phyloP scores from a whole-genome alignment of 2,797 vertebrate species.

The Cetoscarus ocellatus region DNA sequence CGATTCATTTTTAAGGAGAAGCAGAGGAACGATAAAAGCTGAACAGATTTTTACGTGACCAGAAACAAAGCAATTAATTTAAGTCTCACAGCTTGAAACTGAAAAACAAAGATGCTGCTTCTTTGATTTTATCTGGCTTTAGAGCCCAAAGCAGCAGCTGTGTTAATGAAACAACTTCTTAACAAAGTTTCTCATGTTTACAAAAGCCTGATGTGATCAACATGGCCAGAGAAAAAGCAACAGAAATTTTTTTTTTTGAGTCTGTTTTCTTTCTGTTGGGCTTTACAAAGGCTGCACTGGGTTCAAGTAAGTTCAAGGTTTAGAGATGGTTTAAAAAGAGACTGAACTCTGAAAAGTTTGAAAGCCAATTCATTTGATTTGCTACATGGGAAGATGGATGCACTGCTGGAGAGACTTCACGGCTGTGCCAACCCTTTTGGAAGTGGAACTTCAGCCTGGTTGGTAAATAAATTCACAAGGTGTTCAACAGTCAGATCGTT shows the following conservation, averaged over 20 bases:
- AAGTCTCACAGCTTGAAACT: slow-evolving; percentile 13
- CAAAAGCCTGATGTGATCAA: slow-evolving; percentile 7
- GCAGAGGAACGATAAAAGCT: background rate
- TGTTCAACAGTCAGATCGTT: no score
- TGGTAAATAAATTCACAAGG: no score
- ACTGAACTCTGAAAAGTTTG: background rate
- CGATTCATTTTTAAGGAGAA: slow-evolving; percentile 7
- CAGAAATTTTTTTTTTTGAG: background rate
- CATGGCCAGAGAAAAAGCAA: background rate
- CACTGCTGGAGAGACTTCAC: no score
- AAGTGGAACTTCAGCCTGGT: no score
- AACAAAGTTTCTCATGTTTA: slow-evolving; percentile 2
- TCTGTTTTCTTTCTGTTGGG: background rate
- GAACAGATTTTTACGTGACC: background rate
- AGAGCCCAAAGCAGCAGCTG: background rate
- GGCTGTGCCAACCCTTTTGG: no score
- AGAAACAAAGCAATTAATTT: slow-evolving; percentile 29
- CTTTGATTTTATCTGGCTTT: slow-evolving; percentile 12
- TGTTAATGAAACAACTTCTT: slow-evolving; percentile 2
- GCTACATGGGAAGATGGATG: no score
- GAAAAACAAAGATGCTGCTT: slow-evolving; percentile 1
- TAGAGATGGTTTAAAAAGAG: background rate
- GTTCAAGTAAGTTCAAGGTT: background rate
- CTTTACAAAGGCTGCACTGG: background rate
- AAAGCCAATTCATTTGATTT: no score